phyloP scores from a whole-genome alignment of 2,797 vertebrate genomes.

The Halcyon badia region DNA sequence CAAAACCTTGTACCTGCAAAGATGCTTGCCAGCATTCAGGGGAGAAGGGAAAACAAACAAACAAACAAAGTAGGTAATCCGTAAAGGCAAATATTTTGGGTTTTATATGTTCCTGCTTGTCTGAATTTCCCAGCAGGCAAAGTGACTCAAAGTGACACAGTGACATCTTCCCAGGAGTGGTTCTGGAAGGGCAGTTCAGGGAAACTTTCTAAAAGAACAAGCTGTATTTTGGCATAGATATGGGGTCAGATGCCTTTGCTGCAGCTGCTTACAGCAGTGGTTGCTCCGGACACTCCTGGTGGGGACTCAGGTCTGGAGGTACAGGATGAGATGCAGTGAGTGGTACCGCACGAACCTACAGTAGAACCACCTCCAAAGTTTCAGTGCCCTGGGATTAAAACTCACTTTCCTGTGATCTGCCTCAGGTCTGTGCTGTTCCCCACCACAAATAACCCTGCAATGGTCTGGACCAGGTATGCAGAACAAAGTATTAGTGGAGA shows the following conservation, averaged over 20 bases:
- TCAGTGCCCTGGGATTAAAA: background rate
- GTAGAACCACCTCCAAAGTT: background rate
- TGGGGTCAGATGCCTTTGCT: background rate
- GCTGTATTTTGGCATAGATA: background rate
- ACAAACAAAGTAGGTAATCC: background rate
- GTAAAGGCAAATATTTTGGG: background rate
- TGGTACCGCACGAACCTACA: rapidly evolving
- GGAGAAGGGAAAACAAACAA: too few species aligned
- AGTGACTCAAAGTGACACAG: background rate
- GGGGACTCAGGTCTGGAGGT: background rate
- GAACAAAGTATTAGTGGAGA: background rate
- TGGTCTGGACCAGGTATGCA: background rate
- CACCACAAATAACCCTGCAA: background rate
- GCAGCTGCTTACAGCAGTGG: background rate
- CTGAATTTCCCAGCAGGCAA: background rate
- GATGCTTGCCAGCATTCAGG: too few species aligned
- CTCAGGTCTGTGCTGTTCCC: background rate
- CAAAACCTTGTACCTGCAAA: background rate
- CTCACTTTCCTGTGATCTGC: background rate
- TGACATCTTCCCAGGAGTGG: background rate
- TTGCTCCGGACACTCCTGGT: background rate
- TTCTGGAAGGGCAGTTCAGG: background rate
- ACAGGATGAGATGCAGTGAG: background rate
- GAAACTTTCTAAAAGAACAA: background rate
- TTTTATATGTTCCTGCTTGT: background rate